Conservation (phyloP, 1,140 invertebrate genomes). For the Diachasmimorpha longicaudata region DNA sequence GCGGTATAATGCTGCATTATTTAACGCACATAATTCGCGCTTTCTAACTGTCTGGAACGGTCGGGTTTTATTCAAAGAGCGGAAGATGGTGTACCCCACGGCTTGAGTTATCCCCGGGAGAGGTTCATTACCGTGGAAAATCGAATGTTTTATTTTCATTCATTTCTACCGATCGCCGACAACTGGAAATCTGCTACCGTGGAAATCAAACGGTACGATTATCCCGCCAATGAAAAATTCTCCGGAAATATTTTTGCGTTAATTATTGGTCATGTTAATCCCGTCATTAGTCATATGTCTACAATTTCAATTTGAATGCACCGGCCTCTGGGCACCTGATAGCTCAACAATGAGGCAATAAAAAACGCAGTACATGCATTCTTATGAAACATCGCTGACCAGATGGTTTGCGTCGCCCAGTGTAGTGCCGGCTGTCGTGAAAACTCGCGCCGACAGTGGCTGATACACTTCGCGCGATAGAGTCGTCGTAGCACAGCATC, state of each 20-base stretch:
- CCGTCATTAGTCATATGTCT: too few relatives aligned
- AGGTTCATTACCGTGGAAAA: constrained; percentile 8
- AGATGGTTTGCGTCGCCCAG: not conserved
- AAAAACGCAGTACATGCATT: not conserved
- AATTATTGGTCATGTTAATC: too few relatives aligned
- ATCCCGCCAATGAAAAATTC: not conserved
- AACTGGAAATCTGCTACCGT: not conserved
- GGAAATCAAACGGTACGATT: not conserved
- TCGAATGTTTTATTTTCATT: not conserved
- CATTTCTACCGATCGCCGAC: not conserved
- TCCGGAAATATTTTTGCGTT: too few relatives aligned
- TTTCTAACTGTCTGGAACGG: constrained; percentile 3
- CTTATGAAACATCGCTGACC: not conserved
- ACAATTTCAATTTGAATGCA: too few relatives aligned
- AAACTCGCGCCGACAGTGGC: not conserved
- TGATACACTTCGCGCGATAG: not conserved
- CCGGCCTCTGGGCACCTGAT: too few relatives aligned
- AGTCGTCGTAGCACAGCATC: too few relatives aligned
- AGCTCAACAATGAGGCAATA: too few relatives aligned
- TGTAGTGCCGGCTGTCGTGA: not conserved
- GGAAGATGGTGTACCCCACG: not conserved
- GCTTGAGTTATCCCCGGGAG: not conserved
- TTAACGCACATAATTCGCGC: constrained; percentile 6
- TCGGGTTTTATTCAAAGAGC: constrained; percentile 6
- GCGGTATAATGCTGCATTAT: not conserved